A percentile compares a stretch with the other conserved stretches of the same genome.
Evolutionary conservation across 2,797 vertebrate genomes (phyloP).

Genomic region (Rallus crepitans): DNA sequence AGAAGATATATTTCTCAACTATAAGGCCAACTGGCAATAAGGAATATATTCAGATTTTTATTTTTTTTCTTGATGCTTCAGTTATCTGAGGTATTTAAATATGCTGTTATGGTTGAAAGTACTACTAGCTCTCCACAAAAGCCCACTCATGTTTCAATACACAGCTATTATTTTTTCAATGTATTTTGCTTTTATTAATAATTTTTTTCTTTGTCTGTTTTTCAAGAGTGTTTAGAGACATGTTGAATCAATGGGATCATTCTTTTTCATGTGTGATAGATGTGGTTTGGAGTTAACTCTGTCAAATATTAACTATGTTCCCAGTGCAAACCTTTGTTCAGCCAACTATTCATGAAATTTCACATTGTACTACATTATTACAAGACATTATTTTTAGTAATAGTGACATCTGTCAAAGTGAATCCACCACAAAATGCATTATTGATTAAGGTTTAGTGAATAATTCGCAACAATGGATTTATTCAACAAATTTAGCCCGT

Average conservation of each 20-base stretch:
- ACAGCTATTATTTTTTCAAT: background rate
- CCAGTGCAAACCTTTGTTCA: background rate
- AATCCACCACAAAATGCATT: background rate
- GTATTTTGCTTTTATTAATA: background rate
- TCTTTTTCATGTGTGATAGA: background rate
- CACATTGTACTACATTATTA: background rate
- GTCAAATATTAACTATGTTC: background rate
- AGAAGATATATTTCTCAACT: background rate
- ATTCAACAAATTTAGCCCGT: background rate
- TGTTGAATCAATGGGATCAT: background rate
- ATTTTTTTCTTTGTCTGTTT: background rate
- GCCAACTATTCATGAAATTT: background rate
- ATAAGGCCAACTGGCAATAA: background rate
- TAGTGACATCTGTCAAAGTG: background rate
- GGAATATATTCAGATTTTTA: background rate
- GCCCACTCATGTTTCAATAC: background rate
- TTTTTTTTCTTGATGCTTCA: background rate
- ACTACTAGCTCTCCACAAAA: background rate
- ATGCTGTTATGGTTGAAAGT: background rate
- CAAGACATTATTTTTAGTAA: background rate
- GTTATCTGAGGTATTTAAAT: background rate
- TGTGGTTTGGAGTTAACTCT: accelerated
- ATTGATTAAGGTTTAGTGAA: background rate
- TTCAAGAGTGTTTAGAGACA: background rate
- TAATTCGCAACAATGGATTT: slow-evolving; percentile 17